Base-by-base conservation (phyloP, 2,888 invertebrate genomes). In the Lapara coniferarum region DNA sequence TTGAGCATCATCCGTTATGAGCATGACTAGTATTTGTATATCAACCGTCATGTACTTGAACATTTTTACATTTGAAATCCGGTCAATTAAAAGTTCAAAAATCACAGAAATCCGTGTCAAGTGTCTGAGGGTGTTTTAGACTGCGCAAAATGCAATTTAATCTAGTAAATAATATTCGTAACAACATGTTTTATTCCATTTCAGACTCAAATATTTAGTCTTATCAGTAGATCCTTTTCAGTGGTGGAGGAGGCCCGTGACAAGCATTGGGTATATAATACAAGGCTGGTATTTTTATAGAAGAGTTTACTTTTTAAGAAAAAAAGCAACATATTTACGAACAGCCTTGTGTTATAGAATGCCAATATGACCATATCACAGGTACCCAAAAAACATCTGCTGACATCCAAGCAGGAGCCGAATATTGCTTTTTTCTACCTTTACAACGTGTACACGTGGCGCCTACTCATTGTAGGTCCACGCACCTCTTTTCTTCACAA, bases 401-500 rank as follows among this genome's bases (percentile, higher is more conserved):
- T 82, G 85, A 87, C 86, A 85, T 85, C 83, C 79, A 77, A 84
- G 81, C 78, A 83, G 79, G 86, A 87, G 79, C 80, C 82, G 82
- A 88, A 87, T 86, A 88, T 87, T 85, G 86, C 85, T 82, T 79
- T 84, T 80, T 79, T 81, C 79, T 84, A 85, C 85, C 83, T 84
- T 81, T 84, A 87, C 84, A 84, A 83, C 77, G 83, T 71, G 83
- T 81, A 84, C 86, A 85, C 82, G 81, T 83, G 85, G 86, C 85
- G 81, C 83, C 83, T 87, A 85, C 87, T 88, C 87, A 91, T 90
- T 91, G 90, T 88, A 88, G 89, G 87, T 89, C 88, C 85, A 87
- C 86, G 85, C 89, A 90, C 90, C 90, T 89, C 90, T 90, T 91
- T 89, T 85, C 87, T 86, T 88, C 86, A 91, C 89, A 92, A 91